Conservation (phyloP, 2,888 invertebrate species). For the Melieria crassipennis region DNA sequence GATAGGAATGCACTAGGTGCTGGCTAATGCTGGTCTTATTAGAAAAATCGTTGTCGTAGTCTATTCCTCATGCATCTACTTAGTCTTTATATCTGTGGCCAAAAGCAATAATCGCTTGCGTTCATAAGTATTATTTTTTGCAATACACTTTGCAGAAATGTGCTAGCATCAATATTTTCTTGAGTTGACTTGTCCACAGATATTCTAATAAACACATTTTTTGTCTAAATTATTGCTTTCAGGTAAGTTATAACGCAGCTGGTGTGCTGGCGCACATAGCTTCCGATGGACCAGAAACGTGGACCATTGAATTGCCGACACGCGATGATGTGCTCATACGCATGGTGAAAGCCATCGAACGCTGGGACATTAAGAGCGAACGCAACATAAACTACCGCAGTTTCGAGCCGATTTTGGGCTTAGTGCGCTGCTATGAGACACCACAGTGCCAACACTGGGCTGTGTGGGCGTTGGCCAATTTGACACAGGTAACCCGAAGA, state of each 20-base stretch:
- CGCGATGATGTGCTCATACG: conserved; percentile 77
- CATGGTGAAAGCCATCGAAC: conserved; percentile 83
- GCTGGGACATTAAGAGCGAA: conserved; percentile 88
- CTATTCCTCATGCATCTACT: no score
- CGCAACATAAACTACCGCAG: conserved; percentile 97
- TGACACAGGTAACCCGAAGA: conserved; percentile 71
- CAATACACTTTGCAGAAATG: background rate
- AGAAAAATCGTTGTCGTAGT: no score
- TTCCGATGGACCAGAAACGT: conserved; percentile 86
- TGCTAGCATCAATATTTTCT: background rate
- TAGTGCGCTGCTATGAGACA: conserved; percentile 85
- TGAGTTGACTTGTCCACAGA: background rate
- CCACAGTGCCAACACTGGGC: conserved; percentile 97
- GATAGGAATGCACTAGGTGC: background rate
- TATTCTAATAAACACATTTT: background rate
- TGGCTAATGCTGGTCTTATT: no score
- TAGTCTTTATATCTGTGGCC: no score
- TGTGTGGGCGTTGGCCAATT: conserved; percentile 95
- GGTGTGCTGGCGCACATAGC: conserved; percentile 96
- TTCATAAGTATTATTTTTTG: no score
- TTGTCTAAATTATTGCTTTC: background rate
- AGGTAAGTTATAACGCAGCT: conserved; percentile 94
- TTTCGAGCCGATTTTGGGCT: conserved; percentile 90
- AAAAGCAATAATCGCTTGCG: no score
- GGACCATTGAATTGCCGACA: conserved; percentile 79